These are phyloP conservation scores for Trochalopteron elliotii DNA, from an alignment of 2,113 vertebrate genomes.

Conservation along the genomic window DNA sequence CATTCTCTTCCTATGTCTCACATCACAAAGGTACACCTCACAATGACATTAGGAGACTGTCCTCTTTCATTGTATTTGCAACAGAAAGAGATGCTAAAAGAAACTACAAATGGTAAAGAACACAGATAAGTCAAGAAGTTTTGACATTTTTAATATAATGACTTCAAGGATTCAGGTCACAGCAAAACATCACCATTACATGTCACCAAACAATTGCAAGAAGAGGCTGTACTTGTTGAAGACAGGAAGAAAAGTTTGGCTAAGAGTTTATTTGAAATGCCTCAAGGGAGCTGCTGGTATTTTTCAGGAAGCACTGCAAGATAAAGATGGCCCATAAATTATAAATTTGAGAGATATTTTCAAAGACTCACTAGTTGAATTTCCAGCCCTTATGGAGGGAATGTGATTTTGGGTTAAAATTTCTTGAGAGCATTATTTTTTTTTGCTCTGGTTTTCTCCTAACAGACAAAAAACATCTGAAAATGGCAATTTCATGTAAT, in stretches of 20 bases:
- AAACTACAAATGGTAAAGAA: neutral
- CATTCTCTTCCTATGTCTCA: neutral
- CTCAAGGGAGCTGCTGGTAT: neutral
- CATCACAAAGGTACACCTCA: neutral
- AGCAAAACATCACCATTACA: neutral
- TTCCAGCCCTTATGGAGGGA: neutral
- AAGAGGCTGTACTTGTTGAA: neutral
- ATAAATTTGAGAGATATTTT: neutral
- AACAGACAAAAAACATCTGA: neutral
- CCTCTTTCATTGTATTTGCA: neutral
- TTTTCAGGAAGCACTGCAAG: neutral
- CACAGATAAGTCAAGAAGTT: neutral
- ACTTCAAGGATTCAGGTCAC: neutral
- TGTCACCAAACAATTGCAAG: neutral
- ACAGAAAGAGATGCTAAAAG: neutral
- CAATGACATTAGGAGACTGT: neutral
- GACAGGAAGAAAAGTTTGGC: neutral
- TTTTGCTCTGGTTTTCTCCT: accelerated
- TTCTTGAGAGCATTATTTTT: neutral
- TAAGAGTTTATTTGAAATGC: neutral
- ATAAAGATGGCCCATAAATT: neutral
- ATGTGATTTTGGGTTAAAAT: neutral
- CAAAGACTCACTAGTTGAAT: neutral
- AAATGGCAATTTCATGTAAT: neutral
- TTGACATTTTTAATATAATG: neutral